Evolutionary conservation across 30 jellyfish, hydroid and myxozoan genomes (phyloP).

Genomic region (Hydra vulgaris): DNA sequence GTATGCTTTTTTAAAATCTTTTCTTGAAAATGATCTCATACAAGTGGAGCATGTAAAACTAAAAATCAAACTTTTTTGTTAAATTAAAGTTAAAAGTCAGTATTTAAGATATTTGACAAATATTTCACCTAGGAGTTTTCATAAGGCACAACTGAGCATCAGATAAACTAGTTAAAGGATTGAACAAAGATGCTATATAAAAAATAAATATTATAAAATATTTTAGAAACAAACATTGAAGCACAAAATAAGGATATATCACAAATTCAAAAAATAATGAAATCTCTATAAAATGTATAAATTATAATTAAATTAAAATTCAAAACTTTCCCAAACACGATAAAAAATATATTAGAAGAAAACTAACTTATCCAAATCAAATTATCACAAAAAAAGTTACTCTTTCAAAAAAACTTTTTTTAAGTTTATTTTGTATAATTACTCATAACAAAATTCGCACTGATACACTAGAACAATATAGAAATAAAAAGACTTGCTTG

Average conservation of each 20-base stretch:
- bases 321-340: neutral
- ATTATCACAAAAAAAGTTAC: neutral
- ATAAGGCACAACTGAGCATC: too few species aligned
- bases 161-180: too few species aligned
- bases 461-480: neutral
- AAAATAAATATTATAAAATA: too few species aligned
- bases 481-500: neutral
- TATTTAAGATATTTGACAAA: too few species aligned
- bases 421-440: neutral
- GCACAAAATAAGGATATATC: neutral
- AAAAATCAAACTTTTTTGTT: neutral
- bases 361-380: too few species aligned
- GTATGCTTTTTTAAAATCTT: conserved; percentile 6
- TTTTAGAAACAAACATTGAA: neutral
- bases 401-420: neutral
- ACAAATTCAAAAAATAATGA: neutral
- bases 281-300: neutral
- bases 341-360: too few species aligned
- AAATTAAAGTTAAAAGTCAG: too few species aligned
- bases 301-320: too few species aligned
- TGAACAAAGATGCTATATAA: too few species aligned
- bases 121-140: too few species aligned
- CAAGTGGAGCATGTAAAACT: neutral
- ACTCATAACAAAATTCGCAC: neutral
- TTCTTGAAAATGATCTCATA: neutral